These are phyloP conservation scores for Steinernema hermaphroditum DNA, from an alignment of 2,888 invertebrate species.

Conservation along the genomic window DNA sequence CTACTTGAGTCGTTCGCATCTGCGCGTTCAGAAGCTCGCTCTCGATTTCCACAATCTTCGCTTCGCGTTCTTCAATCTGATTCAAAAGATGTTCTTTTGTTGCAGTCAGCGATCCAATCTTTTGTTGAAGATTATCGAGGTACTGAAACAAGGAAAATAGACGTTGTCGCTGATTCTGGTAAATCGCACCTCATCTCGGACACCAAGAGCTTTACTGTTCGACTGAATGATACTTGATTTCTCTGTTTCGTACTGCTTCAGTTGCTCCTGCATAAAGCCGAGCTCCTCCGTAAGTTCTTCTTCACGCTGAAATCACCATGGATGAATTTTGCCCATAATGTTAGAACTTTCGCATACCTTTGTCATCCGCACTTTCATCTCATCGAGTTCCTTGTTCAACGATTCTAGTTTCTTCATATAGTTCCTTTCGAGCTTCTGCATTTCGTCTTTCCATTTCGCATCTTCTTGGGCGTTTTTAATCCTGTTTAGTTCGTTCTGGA, in stretches of 20 bases:
- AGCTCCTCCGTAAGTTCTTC: not conserved
- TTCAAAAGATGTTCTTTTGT: constrained; percentile 36
- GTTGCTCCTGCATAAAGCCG: not conserved
- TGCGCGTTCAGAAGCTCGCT: not conserved
- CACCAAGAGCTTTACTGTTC: too few relatives aligned
- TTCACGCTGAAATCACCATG: not conserved
- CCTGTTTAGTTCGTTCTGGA: not conserved
- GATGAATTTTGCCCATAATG: not conserved
- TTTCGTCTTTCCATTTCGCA: not conserved
- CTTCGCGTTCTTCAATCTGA: constrained; percentile 31
- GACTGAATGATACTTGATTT: too few relatives aligned
- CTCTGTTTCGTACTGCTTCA: too few relatives aligned
- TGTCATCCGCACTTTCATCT: not conserved
- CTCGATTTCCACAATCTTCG: constrained; percentile 24
- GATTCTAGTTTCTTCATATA: not conserved
- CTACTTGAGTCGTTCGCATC: not conserved
- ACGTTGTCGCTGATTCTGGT: too few relatives aligned
- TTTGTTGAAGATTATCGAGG: constrained; percentile 36
- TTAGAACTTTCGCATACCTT: not conserved
- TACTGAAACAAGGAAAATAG: too few relatives aligned
- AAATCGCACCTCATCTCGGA: too few relatives aligned
- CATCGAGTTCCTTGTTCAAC: not conserved
- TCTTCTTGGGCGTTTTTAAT: not conserved
- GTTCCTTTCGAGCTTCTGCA: not conserved
- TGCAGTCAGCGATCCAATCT: constrained; percentile 38